Evolutionary conservation across 2,888 invertebrate genomes (phyloP), one percentile per base, ranked within the genome.

Genomic region (Volucella inflata): DNA sequence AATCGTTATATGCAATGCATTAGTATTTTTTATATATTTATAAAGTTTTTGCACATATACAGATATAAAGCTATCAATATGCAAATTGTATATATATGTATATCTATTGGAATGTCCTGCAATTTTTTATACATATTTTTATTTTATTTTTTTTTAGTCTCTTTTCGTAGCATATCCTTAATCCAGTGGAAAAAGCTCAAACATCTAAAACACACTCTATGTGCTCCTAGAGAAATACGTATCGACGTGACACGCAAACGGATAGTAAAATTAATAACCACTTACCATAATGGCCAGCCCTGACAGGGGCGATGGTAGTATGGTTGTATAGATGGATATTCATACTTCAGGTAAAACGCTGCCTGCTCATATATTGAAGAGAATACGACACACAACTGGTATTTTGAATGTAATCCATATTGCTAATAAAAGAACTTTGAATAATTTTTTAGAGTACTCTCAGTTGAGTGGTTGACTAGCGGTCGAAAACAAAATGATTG

Each of bases 181-280:
- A 77, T 70, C 70, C 44, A 30, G 12, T 40, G 70, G 57, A 40
- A 30, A 70, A 71, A 78, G 51, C 62, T 70, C 62, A 76, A 68
- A 71, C 55, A 78, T 64, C 78, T 78, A 78, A 78, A 78, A 71
- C 65, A 57, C 57, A 71, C 55, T 64, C 55, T 65, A 77, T 30
- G 59, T 59, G 68, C 51, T 53, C 12, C 62, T 21, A 46, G n/a
- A 65, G 70, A 77, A 59, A 71, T 78, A 65, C 62, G 81, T 82
- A 87, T 87, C 75, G 87, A 87, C 80, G 87, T 87, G 88, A 81
- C 88, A 88, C 88, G 88, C 88, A 87, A 88, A 79, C 85, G 85
- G 85, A 87, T 88, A 88, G 88, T 88, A 87, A 88, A 88, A 88
- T 87, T 88, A 88, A 88, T 88, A 88, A 88, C 88, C 88, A 88